Evolutionary conservation across 1,140 invertebrate species (phyloP).

Genomic region (Aphidius gifuensis): DNA sequence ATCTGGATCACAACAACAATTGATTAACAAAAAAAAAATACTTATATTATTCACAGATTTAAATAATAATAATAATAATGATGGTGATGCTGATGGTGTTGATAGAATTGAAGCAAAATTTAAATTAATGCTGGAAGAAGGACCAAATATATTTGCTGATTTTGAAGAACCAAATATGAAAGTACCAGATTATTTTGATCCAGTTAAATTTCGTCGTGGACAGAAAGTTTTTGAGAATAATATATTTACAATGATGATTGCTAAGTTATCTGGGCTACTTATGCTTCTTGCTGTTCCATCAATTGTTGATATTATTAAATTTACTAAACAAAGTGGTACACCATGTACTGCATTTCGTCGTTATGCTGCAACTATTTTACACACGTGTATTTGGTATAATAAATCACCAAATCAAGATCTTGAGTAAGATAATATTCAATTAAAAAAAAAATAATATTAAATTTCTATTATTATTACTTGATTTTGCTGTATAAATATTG

Average conservation of each 20-base stretch:
- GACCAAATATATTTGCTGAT: slow-evolving; percentile 32
- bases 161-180: slow-evolving; percentile 24
- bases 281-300: slow-evolving; percentile 66
- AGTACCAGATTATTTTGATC: slow-evolving; percentile 46
- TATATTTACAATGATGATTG: slow-evolving; percentile 64
- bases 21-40: too few species aligned
- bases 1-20: too few species aligned
- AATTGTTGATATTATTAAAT: slow-evolving; percentile 65
- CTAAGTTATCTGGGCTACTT: slow-evolving; percentile 68
- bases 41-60: too few species aligned
- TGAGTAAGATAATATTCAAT: slow-evolving; percentile 49
- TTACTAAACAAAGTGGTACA: slow-evolving; percentile 66
- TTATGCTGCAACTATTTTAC: slow-evolving; percentile 65
- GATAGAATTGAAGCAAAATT: slow-evolving; percentile 31
- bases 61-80: too few species aligned
- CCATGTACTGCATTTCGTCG: slow-evolving; percentile 68
- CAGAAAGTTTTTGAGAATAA: slow-evolving; percentile 66
- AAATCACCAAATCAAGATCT: slow-evolving; percentile 59
- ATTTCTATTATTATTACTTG: not conserved
- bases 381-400: slow-evolving; percentile 72
- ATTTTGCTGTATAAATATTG: not conserved
- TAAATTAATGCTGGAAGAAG: slow-evolving; percentile 38
- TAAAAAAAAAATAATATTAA: not conserved
- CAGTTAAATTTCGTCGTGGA: slow-evolving; percentile 56
- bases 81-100: not conserved